A percentile compares a stretch with the other conserved stretches of the same genome.
Evolutionary conservation across 30 jellyfish, hydroid and myxozoan genomes (phyloP).

Genomic region (Clytia hemisphaerica): DNA sequence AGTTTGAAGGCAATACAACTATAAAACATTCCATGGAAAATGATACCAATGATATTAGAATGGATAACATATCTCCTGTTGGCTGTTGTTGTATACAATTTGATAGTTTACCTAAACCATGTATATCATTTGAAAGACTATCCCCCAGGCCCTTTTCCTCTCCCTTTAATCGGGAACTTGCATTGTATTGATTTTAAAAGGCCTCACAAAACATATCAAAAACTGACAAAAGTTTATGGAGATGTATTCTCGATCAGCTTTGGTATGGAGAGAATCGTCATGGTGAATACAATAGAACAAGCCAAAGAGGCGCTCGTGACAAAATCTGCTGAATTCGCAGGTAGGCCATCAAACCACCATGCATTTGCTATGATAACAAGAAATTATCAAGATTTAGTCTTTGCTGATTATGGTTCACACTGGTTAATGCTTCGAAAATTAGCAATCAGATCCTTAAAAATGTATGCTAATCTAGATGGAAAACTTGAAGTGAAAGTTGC

Average conservation of each 20-base stretch:
- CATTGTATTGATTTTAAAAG: too few relatives aligned
- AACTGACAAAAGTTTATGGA: constrained; percentile 49
- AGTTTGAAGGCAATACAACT: too few relatives aligned
- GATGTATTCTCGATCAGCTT: constrained; percentile 62
- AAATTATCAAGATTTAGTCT: constrained; percentile 44
- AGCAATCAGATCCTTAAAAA: constrained; percentile 49
- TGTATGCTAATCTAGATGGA: constrained; percentile 55
- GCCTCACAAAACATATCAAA: constrained; percentile 28
- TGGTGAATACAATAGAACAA: constrained; percentile 41
- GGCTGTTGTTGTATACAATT: too few relatives aligned
- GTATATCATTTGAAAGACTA: constrained; percentile 4
- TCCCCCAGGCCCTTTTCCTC: constrained; percentile 77
- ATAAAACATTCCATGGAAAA: too few relatives aligned
- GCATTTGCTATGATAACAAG: constrained; percentile 27
- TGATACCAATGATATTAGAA: too few relatives aligned
- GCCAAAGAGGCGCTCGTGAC: constrained; percentile 77
- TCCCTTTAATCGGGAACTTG: constrained; percentile 56
- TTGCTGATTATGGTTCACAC: constrained; percentile 46
- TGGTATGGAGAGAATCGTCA: constrained; percentile 57
- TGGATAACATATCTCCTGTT: too few relatives aligned
- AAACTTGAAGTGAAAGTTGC: constrained; percentile 17
- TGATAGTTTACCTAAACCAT: constrained; percentile 42
- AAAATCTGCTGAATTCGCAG: constrained; percentile 60
- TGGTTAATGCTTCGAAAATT: constrained; percentile 54
- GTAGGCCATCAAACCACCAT: constrained; percentile 58